These are phyloP conservation scores for Pongo abelii DNA, from an alignment of 2,113 vertebrate species.

Conservation along the genomic window DNA sequence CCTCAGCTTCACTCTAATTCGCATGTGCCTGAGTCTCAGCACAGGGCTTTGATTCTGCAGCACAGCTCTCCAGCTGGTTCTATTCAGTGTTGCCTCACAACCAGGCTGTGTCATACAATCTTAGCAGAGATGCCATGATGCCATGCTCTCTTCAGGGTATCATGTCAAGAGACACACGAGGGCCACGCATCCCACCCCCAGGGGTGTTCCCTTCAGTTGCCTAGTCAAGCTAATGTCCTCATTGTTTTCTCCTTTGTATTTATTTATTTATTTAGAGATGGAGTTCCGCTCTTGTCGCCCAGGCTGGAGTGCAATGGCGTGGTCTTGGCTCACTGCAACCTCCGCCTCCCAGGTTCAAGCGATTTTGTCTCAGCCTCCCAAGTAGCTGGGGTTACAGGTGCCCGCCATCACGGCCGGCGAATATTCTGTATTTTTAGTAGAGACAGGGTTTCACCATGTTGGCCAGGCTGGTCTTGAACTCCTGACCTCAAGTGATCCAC, in stretches of 20 bases:
- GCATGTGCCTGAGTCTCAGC: not conserved
- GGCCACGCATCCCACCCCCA: not conserved
- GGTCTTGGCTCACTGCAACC: not conserved
- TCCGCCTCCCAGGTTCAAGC: not conserved
- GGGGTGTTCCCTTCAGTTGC: not conserved
- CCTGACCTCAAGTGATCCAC: too few species aligned
- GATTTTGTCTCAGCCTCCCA: not conserved
- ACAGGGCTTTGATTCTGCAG: not conserved
- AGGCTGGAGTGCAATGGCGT: not conserved
- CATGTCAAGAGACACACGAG: not conserved
- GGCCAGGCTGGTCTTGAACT: not conserved
- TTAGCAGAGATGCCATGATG: not conserved
- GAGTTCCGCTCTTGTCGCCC: too few species aligned
- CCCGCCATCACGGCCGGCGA: not conserved
- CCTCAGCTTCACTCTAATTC: not conserved
- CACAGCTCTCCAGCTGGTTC: not conserved
- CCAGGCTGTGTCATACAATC: not conserved
- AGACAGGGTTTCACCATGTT: too few species aligned
- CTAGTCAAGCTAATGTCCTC: not conserved
- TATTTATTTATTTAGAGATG: not conserved
- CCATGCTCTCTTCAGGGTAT: not conserved
- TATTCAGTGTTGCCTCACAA: too few species aligned
- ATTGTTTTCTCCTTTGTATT: not conserved
- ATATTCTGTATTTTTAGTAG: not conserved
- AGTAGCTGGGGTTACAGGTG: not conserved